Conservation (phyloP, 1,140 invertebrate species). For the Zaprionus ghesquierei region DNA sequence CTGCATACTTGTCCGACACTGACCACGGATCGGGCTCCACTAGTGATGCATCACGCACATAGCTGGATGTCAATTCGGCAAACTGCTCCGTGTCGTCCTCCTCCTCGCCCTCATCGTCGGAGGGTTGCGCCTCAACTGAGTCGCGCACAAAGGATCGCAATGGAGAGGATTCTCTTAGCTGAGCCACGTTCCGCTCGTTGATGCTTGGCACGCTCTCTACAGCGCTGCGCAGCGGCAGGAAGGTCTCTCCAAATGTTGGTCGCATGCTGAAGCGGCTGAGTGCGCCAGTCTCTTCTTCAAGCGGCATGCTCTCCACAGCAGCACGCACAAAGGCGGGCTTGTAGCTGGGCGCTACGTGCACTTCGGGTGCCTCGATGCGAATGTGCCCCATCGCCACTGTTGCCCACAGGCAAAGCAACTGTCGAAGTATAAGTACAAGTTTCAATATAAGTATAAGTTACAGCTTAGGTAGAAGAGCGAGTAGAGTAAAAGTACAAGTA, state of each 20-base stretch:
- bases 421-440: background rate
- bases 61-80: background rate
- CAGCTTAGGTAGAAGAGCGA: background rate
- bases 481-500: background rate
- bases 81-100: conserved; percentile 17
- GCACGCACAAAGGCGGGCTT: conserved; percentile 83
- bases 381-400: conserved; percentile 50
- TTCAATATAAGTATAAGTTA: background rate
- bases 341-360: conserved; percentile 41
- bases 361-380: conserved; percentile 66
- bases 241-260: conserved; percentile 63
- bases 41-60: conserved; percentile 22
- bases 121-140: conserved; percentile 85
- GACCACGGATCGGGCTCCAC: conserved; percentile 51
- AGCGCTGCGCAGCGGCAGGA: conserved; percentile 84
- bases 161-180: conserved; percentile 40
- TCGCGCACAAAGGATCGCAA: conserved; percentile 83
- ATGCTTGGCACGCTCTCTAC: conserved; percentile 85
- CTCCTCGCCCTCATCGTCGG: conserved; percentile 42
- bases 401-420: conserved; percentile 43
- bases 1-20: conserved; percentile 81
- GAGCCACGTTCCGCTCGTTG: conserved; percentile 31
- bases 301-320: conserved; percentile 84
- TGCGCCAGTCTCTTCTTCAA: conserved; percentile 44
- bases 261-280: conserved; percentile 53